Evolutionary conservation across 2,113 vertebrate species (phyloP), one percentile per base, ranked within the genome.

Genomic region (Platycercus adscitus): DNA sequence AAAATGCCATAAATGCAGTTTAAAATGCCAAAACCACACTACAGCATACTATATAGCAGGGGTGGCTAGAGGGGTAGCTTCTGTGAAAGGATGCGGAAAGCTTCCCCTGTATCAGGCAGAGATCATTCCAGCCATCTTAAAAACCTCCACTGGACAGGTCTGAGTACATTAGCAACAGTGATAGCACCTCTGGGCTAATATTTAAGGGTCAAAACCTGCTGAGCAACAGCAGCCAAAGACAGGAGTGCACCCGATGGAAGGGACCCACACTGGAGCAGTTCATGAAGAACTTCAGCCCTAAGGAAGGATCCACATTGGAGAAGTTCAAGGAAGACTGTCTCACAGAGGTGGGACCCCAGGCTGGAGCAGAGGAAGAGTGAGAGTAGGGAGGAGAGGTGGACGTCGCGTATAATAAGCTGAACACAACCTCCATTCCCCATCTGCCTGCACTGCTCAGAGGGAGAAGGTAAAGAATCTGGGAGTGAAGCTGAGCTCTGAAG

Each of bases 381-480:
- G 16, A 81, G 47, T 13, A 63, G 7, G 4, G 73, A 66, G 23
- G 8, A 86, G 12, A 3, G 2, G 26, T 18, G 39, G 9, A 81
- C 4, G 49, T 2, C n/a, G 2, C 8, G 41, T 0, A 0, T 16
- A 52, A 39, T 17, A 20, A 81, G 5, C 35, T 41, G 24, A 73
- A 19, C 11, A 46, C 35, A 65, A 23, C 3, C 2, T 5, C 5
- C 13, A 39, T 47, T 78, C 7, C 14, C 4, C 2, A 6, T 25
- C 39, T 4, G 8, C 3, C 26, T 76, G 29, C 1, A 1, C 8
- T 4, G 4, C 25, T 31, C 16, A 5, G 2, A 3, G 2, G 7
- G 6, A 86, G 13, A 13, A 75, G 2, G 2, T 21, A 31, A 8
- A 56, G 33, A 86, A 56, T 56, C 25, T 41, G 9, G 5, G 7